Percentiles rank a stretch among this genome's conserved stretches.
Conservation (phyloP, 1,140 invertebrate species). For the Drosophila sproati region DNA sequence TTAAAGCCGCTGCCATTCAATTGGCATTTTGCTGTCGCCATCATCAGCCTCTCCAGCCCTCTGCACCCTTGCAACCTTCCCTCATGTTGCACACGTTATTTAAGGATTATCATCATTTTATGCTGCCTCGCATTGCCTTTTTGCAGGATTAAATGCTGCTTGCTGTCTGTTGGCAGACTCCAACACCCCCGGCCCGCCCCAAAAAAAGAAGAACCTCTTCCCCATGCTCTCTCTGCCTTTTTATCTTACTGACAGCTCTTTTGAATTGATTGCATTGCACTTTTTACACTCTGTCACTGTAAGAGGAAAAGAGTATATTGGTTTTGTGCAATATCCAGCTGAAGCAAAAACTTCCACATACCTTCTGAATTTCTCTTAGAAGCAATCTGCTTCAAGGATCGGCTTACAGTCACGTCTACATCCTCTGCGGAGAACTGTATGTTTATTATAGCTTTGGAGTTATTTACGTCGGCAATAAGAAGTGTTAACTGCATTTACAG, state of each 20-base stretch:
- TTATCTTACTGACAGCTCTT: slow-evolving; percentile 42
- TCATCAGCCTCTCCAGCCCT: slow-evolving; percentile 17
- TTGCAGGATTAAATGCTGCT: slow-evolving; percentile 80
- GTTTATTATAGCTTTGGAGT: neutral
- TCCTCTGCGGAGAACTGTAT: neutral
- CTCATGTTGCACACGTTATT: slow-evolving; percentile 66
- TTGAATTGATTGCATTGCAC: slow-evolving; percentile 82
- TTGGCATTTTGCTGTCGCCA: slow-evolving; percentile 80
- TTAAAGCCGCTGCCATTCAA: slow-evolving; percentile 80
- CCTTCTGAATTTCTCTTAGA: no score
- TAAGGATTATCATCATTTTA: slow-evolving; percentile 82
- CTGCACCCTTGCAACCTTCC: neutral
- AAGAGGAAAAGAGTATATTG: neutral
- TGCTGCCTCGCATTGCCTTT: slow-evolving; percentile 78
- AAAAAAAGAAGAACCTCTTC: neutral
- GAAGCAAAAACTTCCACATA: no score
- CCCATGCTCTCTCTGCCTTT: neutral
- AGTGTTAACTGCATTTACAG: neutral
- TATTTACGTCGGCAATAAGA: neutral
- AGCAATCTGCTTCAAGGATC: no score
- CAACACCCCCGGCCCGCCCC: neutral
- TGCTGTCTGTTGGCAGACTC: slow-evolving; percentile 38
- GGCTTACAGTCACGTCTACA: no score
- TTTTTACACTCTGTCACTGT: slow-evolving; percentile 36
- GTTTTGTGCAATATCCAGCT: neutral